Evolutionary conservation across 2,797 vertebrate genomes (phyloP).

Genomic region (Labeo calbasu): DNA sequence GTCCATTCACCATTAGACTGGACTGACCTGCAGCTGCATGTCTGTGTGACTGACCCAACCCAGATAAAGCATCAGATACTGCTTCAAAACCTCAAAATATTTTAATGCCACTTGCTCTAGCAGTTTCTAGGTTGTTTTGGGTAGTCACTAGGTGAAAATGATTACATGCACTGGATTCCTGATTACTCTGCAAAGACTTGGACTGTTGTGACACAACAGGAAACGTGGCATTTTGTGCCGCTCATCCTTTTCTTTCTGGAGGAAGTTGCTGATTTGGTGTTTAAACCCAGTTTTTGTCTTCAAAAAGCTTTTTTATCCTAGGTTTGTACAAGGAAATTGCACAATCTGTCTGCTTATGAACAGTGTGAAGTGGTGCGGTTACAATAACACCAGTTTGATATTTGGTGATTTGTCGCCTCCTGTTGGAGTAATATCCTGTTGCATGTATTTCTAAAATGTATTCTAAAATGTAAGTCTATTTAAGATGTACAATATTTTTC

Average conservation of each 20-base stretch:
- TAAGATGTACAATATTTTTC: too few species aligned
- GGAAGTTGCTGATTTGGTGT: not conserved
- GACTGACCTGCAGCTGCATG: not conserved
- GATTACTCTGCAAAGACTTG: not conserved
- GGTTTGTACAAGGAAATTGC: not conserved
- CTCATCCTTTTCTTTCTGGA: not conserved
- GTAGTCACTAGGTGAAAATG: not conserved
- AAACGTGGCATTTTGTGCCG: not conserved
- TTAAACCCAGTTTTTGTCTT: not conserved
- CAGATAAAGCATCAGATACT: not conserved
- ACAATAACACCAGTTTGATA: not conserved
- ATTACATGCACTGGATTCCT: not conserved
- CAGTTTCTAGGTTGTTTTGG: not conserved
- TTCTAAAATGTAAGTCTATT: too few species aligned
- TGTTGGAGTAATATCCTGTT: constrained; percentile 12
- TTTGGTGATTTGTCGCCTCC: not conserved
- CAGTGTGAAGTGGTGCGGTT: not conserved
- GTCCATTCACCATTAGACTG: not conserved
- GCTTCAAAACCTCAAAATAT: not conserved
- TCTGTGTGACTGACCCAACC: not conserved
- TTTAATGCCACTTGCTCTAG: not conserved
- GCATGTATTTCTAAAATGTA: too few species aligned
- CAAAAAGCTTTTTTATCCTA: not conserved
- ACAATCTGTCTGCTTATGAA: too few species aligned
- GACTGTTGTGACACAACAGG: not conserved